These are phyloP conservation scores for Crambe crambe DNA, from an alignment of 37 sponge, comb jelly and placozoan species.

Conservation along the genomic window DNA sequence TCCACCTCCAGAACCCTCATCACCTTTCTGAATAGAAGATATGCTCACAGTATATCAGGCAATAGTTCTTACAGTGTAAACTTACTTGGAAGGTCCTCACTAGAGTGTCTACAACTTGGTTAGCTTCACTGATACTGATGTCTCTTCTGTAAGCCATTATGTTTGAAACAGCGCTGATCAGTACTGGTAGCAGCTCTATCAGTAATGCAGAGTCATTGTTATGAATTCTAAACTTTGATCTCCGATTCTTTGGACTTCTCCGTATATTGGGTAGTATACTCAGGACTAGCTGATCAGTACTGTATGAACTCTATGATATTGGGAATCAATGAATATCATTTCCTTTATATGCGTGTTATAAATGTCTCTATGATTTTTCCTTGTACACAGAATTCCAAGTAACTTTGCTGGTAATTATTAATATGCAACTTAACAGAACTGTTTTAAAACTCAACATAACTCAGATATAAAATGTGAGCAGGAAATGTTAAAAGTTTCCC, in stretches of 20 bases:
- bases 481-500: neutral
- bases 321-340: too few species aligned
- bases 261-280: too few species aligned
- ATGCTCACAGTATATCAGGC: neutral
- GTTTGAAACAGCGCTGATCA: neutral
- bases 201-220: neutral
- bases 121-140: slow-evolving; percentile 15
- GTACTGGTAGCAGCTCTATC: neutral
- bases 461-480: neutral
- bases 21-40: neutral
- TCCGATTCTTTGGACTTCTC: too few species aligned
- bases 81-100: slow-evolving; percentile 24
- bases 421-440: neutral
- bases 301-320: too few species aligned
- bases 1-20: neutral
- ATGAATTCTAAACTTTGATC: neutral
- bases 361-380: too few species aligned
- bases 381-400: too few species aligned
- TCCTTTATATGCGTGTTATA: too few species aligned
- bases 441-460: too few species aligned
- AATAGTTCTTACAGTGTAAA: neutral
- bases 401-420: too few species aligned
- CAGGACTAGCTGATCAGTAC: too few species aligned
- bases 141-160: neutral
- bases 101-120: slow-evolving; percentile 11